These are phyloP conservation scores for Papilio protenor DNA, from an alignment of 2,888 invertebrate genomes.

Conservation along the genomic window DNA sequence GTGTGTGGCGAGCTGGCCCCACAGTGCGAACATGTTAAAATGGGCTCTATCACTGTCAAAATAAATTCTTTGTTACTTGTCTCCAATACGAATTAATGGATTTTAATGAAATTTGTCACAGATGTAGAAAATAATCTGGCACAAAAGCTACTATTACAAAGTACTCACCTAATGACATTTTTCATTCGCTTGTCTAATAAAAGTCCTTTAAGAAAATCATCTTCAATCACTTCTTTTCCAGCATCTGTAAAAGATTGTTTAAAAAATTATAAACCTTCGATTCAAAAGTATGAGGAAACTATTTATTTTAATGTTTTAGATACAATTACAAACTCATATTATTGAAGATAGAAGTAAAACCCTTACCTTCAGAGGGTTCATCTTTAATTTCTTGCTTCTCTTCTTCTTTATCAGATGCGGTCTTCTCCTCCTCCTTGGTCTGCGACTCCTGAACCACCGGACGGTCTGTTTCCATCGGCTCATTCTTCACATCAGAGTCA, in stretches of 20 bases:
- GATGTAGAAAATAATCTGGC: too few species aligned
- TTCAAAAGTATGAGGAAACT: too few species aligned
- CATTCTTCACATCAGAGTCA: constrained; percentile 56
- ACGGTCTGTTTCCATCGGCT: constrained; percentile 55
- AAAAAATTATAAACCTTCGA: too few species aligned
- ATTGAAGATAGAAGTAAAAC: background rate
- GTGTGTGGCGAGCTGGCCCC: too few species aligned
- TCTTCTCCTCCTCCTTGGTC: constrained; percentile 42
- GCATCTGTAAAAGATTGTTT: constrained; percentile 49
- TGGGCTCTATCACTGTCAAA: too few species aligned
- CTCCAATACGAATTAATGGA: too few species aligned
- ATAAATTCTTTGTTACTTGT: too few species aligned
- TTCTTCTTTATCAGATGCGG: constrained; percentile 43
- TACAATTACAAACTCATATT: too few species aligned
- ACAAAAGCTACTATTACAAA: background rate
- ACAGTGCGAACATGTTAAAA: too few species aligned
- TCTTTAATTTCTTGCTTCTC: constrained; percentile 49
- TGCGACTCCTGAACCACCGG: constrained; percentile 42
- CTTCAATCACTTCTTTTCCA: constrained; percentile 60
- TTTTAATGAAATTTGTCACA: too few species aligned
- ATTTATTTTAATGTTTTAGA: too few species aligned
- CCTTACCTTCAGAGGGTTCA: constrained; percentile 48
- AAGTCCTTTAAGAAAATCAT: constrained; percentile 59
- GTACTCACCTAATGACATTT: constrained; percentile 68
- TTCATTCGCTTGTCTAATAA: constrained; percentile 65